Percentiles rank a stretch among this genome's conserved stretches.
phyloP scores from a whole-genome alignment of 2,797 vertebrate species.

The Poecilia picta region DNA sequence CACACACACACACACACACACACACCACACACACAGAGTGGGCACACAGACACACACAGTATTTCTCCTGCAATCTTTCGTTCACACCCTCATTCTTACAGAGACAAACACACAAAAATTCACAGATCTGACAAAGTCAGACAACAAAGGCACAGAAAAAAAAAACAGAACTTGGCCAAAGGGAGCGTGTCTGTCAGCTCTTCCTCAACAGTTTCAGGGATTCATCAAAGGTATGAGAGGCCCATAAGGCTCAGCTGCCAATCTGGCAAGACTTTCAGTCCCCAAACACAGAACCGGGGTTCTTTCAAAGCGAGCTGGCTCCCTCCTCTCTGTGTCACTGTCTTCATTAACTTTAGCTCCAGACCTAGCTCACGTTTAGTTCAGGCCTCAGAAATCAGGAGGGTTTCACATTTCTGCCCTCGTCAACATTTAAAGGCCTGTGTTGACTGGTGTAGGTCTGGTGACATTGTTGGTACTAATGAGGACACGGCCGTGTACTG shows the following conservation, averaged over 20 bases:
- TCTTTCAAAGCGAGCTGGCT: conserved; percentile 53
- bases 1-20: conserved; percentile 45
- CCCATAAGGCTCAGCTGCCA: conserved; percentile 69
- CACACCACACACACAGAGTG: conserved; percentile 21
- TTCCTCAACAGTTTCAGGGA: conserved; percentile 59
- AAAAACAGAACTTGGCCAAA: conserved; percentile 59
- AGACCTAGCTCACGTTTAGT: conserved; percentile 41
- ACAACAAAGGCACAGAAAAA: conserved; percentile 53
- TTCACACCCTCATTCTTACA: conserved; percentile 38
- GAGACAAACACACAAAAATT: conserved; percentile 44
- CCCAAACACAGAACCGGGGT: conserved; percentile 47
- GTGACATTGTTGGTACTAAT: conserved; percentile 72
- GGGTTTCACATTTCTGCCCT: conserved; percentile 35
- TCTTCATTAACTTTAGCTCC: conserved; percentile 66
- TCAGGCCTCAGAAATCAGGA: conserved; percentile 21
- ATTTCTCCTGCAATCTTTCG: conserved; percentile 29
- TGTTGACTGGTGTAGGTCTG: conserved; percentile 33
- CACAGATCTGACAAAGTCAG: conserved; percentile 62
- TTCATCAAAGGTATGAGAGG: conserved; percentile 74
- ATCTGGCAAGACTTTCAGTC: conserved; percentile 67
- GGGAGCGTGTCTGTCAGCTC: conserved; percentile 66
- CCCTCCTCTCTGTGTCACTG: conserved; percentile 37
- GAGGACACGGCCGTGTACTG: conserved; percentile 60
- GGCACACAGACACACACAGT: conserved; percentile 26
- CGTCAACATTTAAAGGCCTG: conserved; percentile 32